Evolutionary conservation across 2,888 invertebrate genomes (phyloP).

Genomic region (Chorisops tibialis): DNA sequence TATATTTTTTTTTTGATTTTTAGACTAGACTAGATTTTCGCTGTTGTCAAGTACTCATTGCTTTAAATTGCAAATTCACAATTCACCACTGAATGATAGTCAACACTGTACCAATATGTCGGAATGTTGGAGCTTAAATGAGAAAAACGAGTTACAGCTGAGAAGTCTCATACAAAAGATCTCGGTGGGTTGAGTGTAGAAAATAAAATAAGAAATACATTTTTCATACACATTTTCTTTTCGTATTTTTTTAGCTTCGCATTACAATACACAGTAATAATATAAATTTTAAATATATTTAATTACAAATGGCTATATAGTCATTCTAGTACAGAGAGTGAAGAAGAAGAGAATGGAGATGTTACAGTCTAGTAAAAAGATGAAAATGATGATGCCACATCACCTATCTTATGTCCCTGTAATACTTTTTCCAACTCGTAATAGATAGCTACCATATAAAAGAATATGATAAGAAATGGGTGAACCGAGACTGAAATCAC

Average conservation of each 20-base stretch:
- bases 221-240: conserved; percentile 18
- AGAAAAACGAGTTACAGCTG: conserved; percentile 50
- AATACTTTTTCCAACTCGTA: too few relatives aligned
- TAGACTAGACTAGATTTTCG: not conserved
- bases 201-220: conserved; percentile 15
- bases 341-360: too few relatives aligned
- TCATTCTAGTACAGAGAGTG: too few relatives aligned
- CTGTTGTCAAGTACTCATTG: not conserved
- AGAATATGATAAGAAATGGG: too few relatives aligned
- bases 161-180: conserved; percentile 47
- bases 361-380: too few relatives aligned
- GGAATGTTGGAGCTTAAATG: conserved; percentile 42
- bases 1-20: too few relatives aligned
- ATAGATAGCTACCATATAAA: too few relatives aligned
- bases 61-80: conserved; percentile 3
- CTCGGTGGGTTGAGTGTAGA: not conserved
- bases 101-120: conserved; percentile 33
- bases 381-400: too few relatives aligned
- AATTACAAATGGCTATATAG: conserved; percentile 8
- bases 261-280: not conserved
- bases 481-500: too few relatives aligned
- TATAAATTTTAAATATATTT: conserved; percentile 20
- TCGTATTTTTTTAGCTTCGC: conserved; percentile 9
- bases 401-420: too few relatives aligned
- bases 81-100: conserved; percentile 24